Evolutionary conservation across 2,797 vertebrate genomes (phyloP).

Genomic region (Tinamus major): DNA sequence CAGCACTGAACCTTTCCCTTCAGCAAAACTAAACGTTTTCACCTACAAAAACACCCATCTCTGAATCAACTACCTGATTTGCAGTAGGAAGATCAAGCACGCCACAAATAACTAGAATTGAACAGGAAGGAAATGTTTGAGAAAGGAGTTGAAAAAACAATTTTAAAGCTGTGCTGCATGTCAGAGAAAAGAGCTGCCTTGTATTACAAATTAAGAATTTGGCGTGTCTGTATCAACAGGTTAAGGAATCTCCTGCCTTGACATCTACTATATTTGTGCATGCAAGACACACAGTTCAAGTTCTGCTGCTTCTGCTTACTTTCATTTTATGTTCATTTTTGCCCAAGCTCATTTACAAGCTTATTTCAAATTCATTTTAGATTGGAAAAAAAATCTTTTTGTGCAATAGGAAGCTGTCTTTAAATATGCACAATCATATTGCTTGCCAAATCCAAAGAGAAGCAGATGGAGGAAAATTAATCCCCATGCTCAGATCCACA

Average conservation of each 20-base stretch:
- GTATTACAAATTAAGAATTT: fast-evolving
- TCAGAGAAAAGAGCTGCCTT: neutral
- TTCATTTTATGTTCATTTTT: fast-evolving
- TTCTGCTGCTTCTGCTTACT: neutral
- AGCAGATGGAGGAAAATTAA: slow-evolving; percentile 46
- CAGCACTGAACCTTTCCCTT: neutral
- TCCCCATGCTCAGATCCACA: neutral
- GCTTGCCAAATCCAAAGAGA: neutral
- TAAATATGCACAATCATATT: neutral
- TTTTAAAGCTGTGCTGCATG: neutral
- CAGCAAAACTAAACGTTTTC: neutral
- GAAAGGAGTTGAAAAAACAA: neutral
- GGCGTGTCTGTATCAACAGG: neutral
- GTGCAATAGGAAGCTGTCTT: neutral
- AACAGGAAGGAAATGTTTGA: neutral
- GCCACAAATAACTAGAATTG: neutral
- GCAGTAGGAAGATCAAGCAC: fast-evolving
- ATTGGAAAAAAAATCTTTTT: neutral
- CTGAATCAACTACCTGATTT: too few species aligned
- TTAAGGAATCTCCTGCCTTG: neutral
- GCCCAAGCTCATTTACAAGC: neutral
- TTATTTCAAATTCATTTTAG: neutral
- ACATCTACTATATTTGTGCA: neutral
- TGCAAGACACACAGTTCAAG: neutral
- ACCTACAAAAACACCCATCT: neutral